Evolutionary conservation across 1,140 invertebrate species (phyloP).

Genomic region (Anastrepha ludens): DNA sequence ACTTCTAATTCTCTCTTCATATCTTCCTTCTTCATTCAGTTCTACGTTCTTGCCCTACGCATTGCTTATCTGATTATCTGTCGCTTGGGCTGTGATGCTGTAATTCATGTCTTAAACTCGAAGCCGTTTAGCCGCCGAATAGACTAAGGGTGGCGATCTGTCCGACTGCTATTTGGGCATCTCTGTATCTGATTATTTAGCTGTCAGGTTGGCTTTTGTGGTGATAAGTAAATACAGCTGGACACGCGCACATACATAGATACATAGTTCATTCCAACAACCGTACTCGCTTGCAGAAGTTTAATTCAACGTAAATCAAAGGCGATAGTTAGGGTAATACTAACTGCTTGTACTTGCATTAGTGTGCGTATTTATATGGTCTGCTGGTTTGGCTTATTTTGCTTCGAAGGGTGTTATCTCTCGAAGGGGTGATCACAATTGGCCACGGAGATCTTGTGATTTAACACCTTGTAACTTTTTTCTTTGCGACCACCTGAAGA

Average conservation of each 20-base stretch:
- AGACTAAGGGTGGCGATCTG: not conserved
- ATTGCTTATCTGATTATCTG: slow-evolving; percentile 36
- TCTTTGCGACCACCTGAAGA: too few species aligned
- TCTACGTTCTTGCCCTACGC: not conserved
- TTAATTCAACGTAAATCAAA: too few species aligned
- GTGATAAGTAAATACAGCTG: not conserved
- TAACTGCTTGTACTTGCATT: too few species aligned
- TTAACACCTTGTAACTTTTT: too few species aligned
- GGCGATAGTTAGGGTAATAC: too few species aligned
- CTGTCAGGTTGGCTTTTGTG: not conserved
- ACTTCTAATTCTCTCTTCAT: not conserved
- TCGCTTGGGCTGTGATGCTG: not conserved
- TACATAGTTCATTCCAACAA: not conserved
- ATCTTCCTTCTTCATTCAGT: not conserved
- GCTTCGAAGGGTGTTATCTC: too few species aligned
- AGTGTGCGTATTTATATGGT: too few species aligned
- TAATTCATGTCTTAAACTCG: not conserved
- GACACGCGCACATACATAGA: not conserved
- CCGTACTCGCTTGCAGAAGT: too few species aligned
- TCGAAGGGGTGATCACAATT: too few species aligned
- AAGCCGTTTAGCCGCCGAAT: not conserved
- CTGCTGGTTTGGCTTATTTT: too few species aligned
- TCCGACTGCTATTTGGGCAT: not conserved
- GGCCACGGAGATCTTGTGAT: too few species aligned
- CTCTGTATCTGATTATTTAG: slow-evolving; percentile 17